Evolutionary conservation across 2,797 vertebrate genomes (phyloP).

Genomic region (Xenops minutus): DNA sequence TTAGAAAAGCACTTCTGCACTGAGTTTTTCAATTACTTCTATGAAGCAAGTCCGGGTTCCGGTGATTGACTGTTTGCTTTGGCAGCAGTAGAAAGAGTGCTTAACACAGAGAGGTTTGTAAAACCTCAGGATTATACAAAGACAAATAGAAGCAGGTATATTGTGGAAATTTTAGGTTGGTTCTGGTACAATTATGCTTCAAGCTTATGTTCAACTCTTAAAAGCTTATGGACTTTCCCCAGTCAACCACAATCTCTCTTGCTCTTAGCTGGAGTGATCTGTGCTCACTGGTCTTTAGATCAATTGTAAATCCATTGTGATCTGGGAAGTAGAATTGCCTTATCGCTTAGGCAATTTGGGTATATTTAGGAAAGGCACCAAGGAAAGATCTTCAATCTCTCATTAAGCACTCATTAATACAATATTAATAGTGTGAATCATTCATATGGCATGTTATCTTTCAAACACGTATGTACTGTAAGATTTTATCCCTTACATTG

Average conservation of each 20-base stretch:
- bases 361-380: not conserved
- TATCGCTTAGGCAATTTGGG: not conserved
- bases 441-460: not conserved
- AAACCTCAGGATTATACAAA: not conserved
- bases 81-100: not conserved
- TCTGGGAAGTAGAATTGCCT: not conserved
- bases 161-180: not conserved
- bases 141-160: not conserved
- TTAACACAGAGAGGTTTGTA: not conserved
- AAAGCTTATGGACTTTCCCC: not conserved
- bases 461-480: not conserved
- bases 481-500: not conserved
- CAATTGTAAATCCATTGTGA: not conserved
- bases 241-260: not conserved
- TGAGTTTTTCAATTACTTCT: not conserved
- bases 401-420: not conserved
- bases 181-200: not conserved
- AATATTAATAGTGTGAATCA: not conserved
- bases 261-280: not conserved
- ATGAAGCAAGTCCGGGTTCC: not conserved
- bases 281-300: not conserved
- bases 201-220: not conserved
- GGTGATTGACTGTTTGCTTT: not conserved
- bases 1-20: not conserved
- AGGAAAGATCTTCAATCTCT: not conserved